Evolutionary conservation across 2,797 vertebrate species (phyloP).

Genomic region (Paguma larvata): DNA sequence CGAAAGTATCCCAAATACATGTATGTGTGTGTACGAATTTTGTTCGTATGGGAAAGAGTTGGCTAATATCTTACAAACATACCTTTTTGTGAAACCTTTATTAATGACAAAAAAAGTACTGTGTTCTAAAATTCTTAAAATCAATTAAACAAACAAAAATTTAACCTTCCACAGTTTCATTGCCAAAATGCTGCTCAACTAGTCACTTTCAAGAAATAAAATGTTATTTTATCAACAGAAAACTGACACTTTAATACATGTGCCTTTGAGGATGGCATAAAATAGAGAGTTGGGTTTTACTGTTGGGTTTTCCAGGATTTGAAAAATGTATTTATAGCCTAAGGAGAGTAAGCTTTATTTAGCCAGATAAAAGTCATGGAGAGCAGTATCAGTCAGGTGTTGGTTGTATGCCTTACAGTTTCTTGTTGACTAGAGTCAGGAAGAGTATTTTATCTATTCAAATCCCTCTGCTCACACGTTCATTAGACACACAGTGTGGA

Average conservation of each 20-base stretch:
- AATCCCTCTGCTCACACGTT: background rate
- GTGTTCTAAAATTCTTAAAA: slow-evolving; percentile 31
- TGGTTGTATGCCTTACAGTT: background rate
- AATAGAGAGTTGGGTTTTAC: background rate
- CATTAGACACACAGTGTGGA: slow-evolving; percentile 8
- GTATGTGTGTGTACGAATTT: background rate
- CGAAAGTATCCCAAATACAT: background rate
- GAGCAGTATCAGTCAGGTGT: slow-evolving; percentile 52
- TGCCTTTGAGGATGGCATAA: background rate
- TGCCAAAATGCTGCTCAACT: background rate
- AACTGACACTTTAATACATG: background rate
- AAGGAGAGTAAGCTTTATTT: slow-evolving; percentile 30
- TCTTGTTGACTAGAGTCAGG: background rate
- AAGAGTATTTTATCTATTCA: slow-evolving; percentile 68
- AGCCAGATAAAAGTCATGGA: slow-evolving; percentile 44
- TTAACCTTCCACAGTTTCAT: background rate
- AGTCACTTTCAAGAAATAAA: background rate
- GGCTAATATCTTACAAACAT: background rate
- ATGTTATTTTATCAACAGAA: background rate
- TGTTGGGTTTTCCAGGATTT: slow-evolving; percentile 58
- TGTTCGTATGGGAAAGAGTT: background rate
- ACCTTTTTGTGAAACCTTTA: background rate
- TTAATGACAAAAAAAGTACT: background rate
- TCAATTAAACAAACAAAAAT: background rate
- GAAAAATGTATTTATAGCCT: slow-evolving; percentile 28